phyloP scores from a whole-genome alignment of 2,888 invertebrate species.

The Rhingia campestris region DNA sequence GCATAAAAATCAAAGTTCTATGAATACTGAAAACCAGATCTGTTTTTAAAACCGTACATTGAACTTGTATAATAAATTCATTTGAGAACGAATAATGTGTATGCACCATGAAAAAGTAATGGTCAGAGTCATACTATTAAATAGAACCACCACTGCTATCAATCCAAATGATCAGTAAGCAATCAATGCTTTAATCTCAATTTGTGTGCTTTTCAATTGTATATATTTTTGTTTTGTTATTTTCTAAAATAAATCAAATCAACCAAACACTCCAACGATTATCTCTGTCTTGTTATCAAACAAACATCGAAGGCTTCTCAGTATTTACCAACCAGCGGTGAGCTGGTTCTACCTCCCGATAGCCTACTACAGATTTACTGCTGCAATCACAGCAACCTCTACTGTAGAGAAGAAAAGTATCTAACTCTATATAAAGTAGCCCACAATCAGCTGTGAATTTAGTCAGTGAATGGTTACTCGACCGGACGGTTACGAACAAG shows the following conservation, averaged over 20 bases:
- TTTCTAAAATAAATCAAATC: conserved; percentile 4
- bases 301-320: conserved; percentile 8
- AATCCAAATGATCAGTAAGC: not conserved
- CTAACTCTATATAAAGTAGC: conserved; percentile 54
- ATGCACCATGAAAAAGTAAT: too few species aligned
- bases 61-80: too few species aligned
- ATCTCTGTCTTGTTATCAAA: conserved; percentile 14
- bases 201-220: conserved; percentile 2
- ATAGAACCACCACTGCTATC: not conserved
- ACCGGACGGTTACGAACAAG: conserved; percentile 24
- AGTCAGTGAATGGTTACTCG: conserved; percentile 45
- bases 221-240: not conserved
- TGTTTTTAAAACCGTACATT: too few species aligned
- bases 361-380: not conserved
- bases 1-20: too few species aligned
- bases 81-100: too few species aligned
- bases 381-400: not conserved
- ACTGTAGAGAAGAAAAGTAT: conserved; percentile 14
- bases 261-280: conserved; percentile 1
- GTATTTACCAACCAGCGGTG: not conserved
- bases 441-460: conserved; percentile 50
- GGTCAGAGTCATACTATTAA: too few species aligned
- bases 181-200: not conserved
- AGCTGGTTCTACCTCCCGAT: not conserved
- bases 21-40: too few species aligned